These are phyloP conservation scores for Enteromius radiatus DNA, from an alignment of 2,797 vertebrate genomes.

Conservation along the genomic window DNA sequence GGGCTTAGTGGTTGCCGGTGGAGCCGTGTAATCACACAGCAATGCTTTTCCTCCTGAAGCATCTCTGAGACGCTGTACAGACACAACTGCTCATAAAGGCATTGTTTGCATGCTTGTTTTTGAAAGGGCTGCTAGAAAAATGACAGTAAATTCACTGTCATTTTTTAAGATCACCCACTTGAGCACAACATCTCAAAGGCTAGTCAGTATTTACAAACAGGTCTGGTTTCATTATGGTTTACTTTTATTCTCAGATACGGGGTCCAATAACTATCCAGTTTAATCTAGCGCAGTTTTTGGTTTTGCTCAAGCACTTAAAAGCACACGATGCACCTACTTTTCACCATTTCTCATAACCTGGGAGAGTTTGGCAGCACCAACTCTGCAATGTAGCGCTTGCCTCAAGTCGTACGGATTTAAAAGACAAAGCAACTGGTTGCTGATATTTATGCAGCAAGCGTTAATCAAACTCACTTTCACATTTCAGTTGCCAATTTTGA, in stretches of 20 bases:
- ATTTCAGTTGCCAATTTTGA: background rate
- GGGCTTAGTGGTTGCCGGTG: constrained; percentile 55
- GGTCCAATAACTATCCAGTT: too few relatives aligned
- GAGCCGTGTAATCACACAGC: constrained; percentile 61
- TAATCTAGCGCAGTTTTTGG: background rate
- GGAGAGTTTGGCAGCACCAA: background rate
- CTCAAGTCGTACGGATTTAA: background rate
- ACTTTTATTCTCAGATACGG: background rate
- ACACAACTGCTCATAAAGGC: constrained; percentile 4
- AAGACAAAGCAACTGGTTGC: background rate
- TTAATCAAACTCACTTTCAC: background rate
- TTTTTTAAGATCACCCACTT: background rate
- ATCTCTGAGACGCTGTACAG: constrained; percentile 52
- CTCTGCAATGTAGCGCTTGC: background rate
- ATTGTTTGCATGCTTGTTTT: background rate
- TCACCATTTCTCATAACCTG: background rate
- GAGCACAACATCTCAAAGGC: background rate
- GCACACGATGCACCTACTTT: background rate
- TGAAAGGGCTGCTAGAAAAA: background rate
- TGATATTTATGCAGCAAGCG: background rate
- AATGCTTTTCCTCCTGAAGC: constrained; percentile 45
- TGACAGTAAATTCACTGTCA: background rate
- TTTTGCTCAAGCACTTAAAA: background rate
- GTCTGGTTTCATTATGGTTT: background rate
- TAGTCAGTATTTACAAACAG: background rate